Evolutionary conservation across 2,797 vertebrate genomes (phyloP), one percentile per base, ranked within the genome.

Genomic region (Melanotaenia parkinsoni): DNA sequence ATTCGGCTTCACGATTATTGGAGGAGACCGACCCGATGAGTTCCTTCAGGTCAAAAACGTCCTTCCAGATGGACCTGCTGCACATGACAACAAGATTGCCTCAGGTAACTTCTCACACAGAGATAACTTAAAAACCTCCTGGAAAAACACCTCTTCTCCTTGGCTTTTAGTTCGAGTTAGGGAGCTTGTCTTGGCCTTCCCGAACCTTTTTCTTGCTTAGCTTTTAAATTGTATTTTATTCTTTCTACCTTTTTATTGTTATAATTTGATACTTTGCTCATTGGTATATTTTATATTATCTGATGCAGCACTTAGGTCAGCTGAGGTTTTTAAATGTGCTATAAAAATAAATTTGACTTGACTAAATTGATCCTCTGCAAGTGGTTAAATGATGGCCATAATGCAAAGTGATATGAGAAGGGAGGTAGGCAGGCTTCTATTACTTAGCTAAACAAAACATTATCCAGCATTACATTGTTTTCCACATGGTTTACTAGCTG

Each of bases 1-100:
- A 1, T 99, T 99, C 76, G 98, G 98, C 40, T 99, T 99, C 80
- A 99, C 97, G 62, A 99, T 99, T 77, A 99, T 99, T 0, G 97
- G 98, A 22, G 98, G 98, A 63, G 98, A 99, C 81, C 94, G 97
- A 30, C 96, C 96, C 0, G 98, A 99, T 28, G 97, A 99, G 87
- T 98, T 99, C 89, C 95, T 99, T 1, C 98, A 99, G 89, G 97
- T 99, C 86, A 99, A 99, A 89, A 98, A 98, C 3, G 96, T 99
- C 57, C 93, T 99, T 40, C 95, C 94, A 54, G 98, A 98, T 0
- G 97, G 97, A 18, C 97, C 98, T 0, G 98, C 98, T 0, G 96
- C 98, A 0, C 96, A 97, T 1, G 97, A 99, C 82, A 98, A 97
- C 81, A 99, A 97, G 90, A 99, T 99, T 3, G 93, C 95, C 66